Percentiles rank a stretch among this genome's conserved stretches.
Conservation (phyloP, 2,888 invertebrate species). For the Corbicula japonica region DNA sequence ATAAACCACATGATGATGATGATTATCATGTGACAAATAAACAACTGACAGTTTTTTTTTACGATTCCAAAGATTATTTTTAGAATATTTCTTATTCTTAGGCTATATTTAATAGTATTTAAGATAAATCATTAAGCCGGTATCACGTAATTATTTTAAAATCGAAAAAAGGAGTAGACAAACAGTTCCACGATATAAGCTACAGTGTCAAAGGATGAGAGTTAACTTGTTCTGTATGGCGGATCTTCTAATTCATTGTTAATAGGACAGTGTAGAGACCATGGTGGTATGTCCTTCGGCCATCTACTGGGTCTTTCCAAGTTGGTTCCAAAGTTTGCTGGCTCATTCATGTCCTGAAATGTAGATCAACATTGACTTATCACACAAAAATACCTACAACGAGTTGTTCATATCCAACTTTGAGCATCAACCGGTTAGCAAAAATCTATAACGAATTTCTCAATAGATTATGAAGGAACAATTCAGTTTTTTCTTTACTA, state of each 20-base stretch:
- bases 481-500: background rate
- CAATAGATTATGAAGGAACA: background rate
- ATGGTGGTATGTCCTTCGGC: conserved; percentile 81
- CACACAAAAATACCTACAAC: background rate
- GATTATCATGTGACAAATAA: too few relatives aligned
- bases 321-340: conserved; percentile 86
- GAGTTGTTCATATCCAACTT: background rate
- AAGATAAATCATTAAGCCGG: background rate
- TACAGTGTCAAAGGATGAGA: background rate
- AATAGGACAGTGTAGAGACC: conserved; percentile 84
- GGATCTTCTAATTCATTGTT: conserved; percentile 79
- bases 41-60: background rate
- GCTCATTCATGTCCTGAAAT: conserved; percentile 87
- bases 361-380: too few relatives aligned
- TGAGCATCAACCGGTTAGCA: background rate
- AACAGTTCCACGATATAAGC: background rate
- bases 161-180: too few relatives aligned
- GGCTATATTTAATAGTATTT: background rate
- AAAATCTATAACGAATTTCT: background rate
- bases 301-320: conserved; percentile 84
- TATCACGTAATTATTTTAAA: too few relatives aligned
- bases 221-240: conserved; percentile 83
- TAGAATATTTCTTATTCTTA: background rate
- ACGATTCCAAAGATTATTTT: background rate
- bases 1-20: background rate